Evolutionary conservation across 1,140 invertebrate genomes (phyloP).

Genomic region (Nymphalis io): DNA sequence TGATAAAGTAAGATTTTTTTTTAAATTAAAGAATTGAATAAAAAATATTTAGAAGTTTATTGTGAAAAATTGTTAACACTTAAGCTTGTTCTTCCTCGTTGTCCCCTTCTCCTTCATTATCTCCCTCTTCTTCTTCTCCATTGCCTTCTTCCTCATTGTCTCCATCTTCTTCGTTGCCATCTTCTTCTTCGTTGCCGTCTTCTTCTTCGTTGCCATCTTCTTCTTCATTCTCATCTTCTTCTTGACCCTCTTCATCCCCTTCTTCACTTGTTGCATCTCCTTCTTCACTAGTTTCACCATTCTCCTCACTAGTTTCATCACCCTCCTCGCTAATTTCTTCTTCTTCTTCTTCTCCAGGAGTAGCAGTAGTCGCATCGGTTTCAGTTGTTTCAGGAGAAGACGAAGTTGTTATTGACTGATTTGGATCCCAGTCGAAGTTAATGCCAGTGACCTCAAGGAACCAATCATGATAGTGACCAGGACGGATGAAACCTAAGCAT

Average conservation of each 20-base stretch:
- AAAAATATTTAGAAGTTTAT: too few species aligned
- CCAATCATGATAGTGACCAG: slow-evolving; percentile 67
- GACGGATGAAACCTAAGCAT: slow-evolving; percentile 64
- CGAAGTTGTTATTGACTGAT: not conserved
- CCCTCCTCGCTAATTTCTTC: not conserved
- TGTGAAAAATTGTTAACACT: not conserved
- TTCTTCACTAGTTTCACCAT: slow-evolving; percentile 14
- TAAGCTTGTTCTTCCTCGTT: not conserved
- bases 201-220: slow-evolving; percentile 11
- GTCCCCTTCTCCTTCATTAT: not conserved
- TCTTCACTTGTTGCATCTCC: slow-evolving; percentile 5
- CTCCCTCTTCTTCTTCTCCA: not conserved
- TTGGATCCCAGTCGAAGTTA: slow-evolving; percentile 58
- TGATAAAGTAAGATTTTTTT: too few species aligned
- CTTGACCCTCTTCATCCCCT: slow-evolving; percentile 7
- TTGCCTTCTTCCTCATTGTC: not conserved
- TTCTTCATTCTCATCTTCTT: not conserved
- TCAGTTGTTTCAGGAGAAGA: not conserved
- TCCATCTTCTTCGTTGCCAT: not conserved
- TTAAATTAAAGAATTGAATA: not conserved
- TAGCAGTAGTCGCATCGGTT: slow-evolving; percentile 9
- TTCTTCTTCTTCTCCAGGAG: slow-evolving; percentile 26
- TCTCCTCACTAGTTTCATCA: not conserved
- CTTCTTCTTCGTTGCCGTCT: not conserved
- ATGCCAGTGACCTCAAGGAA: slow-evolving; percentile 58